Conservation (phyloP, 2,797 vertebrate species). For the Ispidina picta region DNA sequence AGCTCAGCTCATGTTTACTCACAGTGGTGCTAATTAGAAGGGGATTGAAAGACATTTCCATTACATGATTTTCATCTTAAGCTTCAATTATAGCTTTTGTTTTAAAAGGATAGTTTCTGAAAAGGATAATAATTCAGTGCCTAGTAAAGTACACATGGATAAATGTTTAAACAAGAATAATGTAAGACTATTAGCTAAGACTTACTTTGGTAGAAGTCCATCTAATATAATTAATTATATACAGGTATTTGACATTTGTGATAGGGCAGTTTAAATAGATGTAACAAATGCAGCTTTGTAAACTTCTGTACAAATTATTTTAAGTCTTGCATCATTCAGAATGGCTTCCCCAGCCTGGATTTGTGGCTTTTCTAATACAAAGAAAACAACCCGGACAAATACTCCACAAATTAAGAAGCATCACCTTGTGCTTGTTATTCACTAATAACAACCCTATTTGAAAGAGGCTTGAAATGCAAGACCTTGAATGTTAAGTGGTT, state of each 20-base stretch:
- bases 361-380: not conserved
- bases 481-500: not conserved
- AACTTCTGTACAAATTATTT: not conserved
- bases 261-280: not conserved
- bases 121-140: conserved; percentile 31
- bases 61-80: conserved; percentile 33
- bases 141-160: not conserved
- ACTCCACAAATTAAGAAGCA: not conserved
- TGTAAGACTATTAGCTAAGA: not conserved
- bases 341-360: not conserved
- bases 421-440: not conserved
- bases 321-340: not conserved
- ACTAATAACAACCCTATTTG: not conserved
- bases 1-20: not conserved
- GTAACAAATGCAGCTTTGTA: not conserved
- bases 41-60: conserved; percentile 15
- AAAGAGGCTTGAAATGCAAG: not conserved
- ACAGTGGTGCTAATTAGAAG: conserved; percentile 20
- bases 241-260: conserved; percentile 8
- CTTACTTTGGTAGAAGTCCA: not conserved
- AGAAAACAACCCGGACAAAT: not conserved
- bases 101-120: conserved; percentile 43
- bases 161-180: conserved; percentile 53
- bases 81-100: conserved; percentile 28
- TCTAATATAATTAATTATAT: conserved; percentile 15